phyloP scores from a whole-genome alignment of 2,888 invertebrate genomes.

The Odontothrips loti region DNA sequence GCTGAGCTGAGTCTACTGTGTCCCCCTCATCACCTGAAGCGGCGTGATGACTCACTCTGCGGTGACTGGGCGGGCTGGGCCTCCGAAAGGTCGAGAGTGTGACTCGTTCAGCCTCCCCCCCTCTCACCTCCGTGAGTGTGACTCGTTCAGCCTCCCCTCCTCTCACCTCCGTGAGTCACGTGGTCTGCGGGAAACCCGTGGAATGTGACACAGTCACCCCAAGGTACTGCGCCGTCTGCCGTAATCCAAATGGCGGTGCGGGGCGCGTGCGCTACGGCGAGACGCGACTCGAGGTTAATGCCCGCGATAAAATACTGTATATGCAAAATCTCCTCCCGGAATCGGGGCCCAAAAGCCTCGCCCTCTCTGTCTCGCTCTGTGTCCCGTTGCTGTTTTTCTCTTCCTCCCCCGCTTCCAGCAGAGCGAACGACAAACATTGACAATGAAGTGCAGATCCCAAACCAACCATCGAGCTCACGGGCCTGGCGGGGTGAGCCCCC shows the following conservation, averaged over 20 bases:
- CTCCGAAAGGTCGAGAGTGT: background rate
- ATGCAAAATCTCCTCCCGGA: background rate
- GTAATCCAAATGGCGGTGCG: background rate
- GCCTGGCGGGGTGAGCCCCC: background rate
- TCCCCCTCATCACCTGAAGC: background rate
- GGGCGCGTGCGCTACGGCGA: background rate
- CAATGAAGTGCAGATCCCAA: constrained; percentile 11
- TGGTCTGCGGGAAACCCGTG: background rate
- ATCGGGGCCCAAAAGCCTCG: background rate
- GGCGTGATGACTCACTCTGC: background rate
- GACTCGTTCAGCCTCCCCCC: background rate
- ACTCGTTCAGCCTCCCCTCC: background rate
- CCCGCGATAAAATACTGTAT: no score
- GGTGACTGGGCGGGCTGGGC: background rate
- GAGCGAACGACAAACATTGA: constrained; percentile 1
- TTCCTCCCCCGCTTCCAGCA: background rate
- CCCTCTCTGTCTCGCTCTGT: background rate
- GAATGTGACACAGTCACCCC: background rate
- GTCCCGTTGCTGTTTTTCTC: background rate
- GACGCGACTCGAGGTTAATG: no score
- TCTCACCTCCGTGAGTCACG: background rate
- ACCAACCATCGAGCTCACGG: background rate
- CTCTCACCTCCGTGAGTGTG: background rate
- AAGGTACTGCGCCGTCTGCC: background rate
- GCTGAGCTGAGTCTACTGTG: background rate